These are phyloP conservation scores for Meliscaeva auricollis DNA, from an alignment of 2,888 invertebrate species.

Conservation along the genomic window DNA sequence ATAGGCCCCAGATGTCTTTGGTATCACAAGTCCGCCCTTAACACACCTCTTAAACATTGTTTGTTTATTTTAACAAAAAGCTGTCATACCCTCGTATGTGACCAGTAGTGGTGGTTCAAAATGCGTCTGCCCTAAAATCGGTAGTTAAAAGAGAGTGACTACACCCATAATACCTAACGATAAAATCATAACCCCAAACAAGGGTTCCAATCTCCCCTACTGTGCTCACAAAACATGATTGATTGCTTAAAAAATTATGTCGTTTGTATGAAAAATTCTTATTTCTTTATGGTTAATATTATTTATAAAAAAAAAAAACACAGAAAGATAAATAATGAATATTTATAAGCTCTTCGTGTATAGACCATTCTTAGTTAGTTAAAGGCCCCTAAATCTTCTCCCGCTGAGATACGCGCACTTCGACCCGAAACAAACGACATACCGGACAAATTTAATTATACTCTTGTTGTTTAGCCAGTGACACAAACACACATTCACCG, in stretches of 20 bases:
- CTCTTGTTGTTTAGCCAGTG: constrained; percentile 38
- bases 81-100: background rate
- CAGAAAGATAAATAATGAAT: constrained; percentile 50
- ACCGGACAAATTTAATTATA: constrained; percentile 66
- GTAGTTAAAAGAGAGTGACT: background rate
- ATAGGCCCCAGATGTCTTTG: too few relatives aligned
- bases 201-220: constrained; percentile 27
- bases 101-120: constrained; percentile 17
- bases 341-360: constrained; percentile 60
- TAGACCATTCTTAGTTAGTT: constrained; percentile 25
- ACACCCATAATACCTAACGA: background rate
- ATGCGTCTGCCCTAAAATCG: background rate
- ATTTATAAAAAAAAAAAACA: background rate
- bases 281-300: constrained; percentile 14
- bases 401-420: constrained; percentile 43
- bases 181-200: constrained; percentile 28
- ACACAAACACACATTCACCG: constrained; percentile 47
- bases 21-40: too few relatives aligned
- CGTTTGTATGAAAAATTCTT: constrained; percentile 52
- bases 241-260: constrained; percentile 65
- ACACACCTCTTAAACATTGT: too few relatives aligned
- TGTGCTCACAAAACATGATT: constrained; percentile 57
- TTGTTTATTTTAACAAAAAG: too few relatives aligned
- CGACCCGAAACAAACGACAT: constrained; percentile 23
- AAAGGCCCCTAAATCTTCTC: constrained; percentile 50